Evolutionary conservation across 2,888 invertebrate species (phyloP), one percentile per base, ranked within the genome.

Genomic region (Himalopsyche tibetana): DNA sequence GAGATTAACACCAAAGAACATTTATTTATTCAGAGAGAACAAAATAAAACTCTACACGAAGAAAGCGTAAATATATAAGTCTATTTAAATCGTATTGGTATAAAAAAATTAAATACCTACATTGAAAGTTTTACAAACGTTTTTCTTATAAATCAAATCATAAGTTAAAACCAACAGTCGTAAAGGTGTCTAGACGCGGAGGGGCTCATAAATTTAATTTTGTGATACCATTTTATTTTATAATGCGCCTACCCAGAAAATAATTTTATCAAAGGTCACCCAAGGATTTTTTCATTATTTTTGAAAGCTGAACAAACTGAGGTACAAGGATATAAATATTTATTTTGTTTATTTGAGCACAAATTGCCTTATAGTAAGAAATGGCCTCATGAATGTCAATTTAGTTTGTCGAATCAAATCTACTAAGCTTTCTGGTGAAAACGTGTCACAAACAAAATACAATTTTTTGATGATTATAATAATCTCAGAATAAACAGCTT

Each of bases 251-350:
- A 42, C 79, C 42, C 55, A 82, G 83, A 83, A 82, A 74, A 69
- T 79, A 9, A 55, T 40, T 55, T 87, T 87, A 87, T 87, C 84
- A 82, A 84, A 87, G 86, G 86, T 87, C 86, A 84, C 84, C 85
- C 86, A 87, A 87, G 86, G 86, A 82, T 84, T 87, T 38, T 83
- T 83, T 80, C 63, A 63, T 63, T 19, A 63, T 19, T 15, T 51
- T 63, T 63, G 63, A 63, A 28, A 19, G 63, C 63, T 63, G 63
- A 63, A 15, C 51, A 19, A 19, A 63, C 63, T 5, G 15, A 51
- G 51, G 15, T 51, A 51, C 4, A 4, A 51, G 63, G 63, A 28
- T 28, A 19, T 63, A 19, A 19, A 63, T 63, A 63, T 63, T 63
- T 15, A 15, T 51, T 15, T 63, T 63, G 8, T 19, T 63, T 63